These are phyloP conservation scores for Aleadryas rufinucha DNA, from an alignment of 2,113 vertebrate species.

Conservation along the genomic window DNA sequence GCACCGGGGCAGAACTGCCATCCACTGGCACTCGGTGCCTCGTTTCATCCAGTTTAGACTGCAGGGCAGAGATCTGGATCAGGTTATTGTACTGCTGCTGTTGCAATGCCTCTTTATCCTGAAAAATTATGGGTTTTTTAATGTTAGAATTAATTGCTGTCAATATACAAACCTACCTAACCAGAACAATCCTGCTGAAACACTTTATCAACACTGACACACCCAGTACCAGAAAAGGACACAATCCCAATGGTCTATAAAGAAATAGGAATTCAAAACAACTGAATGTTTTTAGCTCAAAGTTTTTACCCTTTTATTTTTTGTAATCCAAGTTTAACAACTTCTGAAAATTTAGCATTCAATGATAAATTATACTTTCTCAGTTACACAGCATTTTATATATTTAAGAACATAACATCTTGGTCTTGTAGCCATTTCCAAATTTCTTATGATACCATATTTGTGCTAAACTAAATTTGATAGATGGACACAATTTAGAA, in stretches of 20 bases:
- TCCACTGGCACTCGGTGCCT: constrained; percentile 71
- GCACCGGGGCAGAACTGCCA: constrained; percentile 25
- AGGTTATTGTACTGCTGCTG: constrained; percentile 83
- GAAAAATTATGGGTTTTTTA: neutral
- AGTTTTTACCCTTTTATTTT: neutral
- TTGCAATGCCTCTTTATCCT: constrained; percentile 88
- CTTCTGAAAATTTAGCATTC: neutral
- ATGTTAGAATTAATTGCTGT: neutral
- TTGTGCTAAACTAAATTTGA: neutral
- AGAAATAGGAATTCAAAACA: neutral
- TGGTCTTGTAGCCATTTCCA: neutral
- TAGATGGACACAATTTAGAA: neutral
- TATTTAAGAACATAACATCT: neutral
- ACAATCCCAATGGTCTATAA: neutral
- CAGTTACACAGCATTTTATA: neutral
- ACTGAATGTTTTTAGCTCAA: neutral
- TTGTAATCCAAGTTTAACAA: neutral
- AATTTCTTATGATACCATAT: neutral
- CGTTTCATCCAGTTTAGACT: constrained; percentile 82
- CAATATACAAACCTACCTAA: neutral
- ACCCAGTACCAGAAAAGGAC: neutral
- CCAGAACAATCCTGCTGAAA: neutral
- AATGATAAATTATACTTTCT: neutral
- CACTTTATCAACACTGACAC: neutral
- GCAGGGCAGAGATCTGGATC: constrained; percentile 83